Evolutionary conservation across 2,797 vertebrate genomes (phyloP), one percentile per base, ranked within the genome.

Genomic region (Lacerta agilis): DNA sequence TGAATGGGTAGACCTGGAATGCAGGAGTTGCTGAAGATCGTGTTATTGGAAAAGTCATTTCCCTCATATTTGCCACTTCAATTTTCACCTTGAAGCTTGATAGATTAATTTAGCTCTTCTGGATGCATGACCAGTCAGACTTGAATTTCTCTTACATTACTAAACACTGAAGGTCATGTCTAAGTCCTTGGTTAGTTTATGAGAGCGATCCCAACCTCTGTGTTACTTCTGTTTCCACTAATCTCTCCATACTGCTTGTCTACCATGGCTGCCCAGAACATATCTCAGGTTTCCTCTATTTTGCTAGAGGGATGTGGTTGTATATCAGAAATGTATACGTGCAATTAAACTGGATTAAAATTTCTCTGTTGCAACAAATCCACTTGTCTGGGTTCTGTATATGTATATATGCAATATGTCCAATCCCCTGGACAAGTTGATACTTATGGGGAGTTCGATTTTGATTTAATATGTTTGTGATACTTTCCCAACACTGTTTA

Each of bases 21-120:
- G 29, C 77, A 58, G 55, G 23, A 85, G 55, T 41, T 49, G 25
- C 55, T 66, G 66, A 49, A 72, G 58, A 76, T 27, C 25, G 5
- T 43, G 15, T 1, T 1, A 90, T 49, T 90, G 85, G 49, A 77
- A 77, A 90, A 85, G 89, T 67, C 69, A 91, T 13, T 38, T 43
- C 33, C 71, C 71, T 90, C 89, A 80, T 82, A 67, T 86, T 82
- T 91, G 3, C 11, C 84, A 69, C 82, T 66, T 89, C 33, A 67
- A 76, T 7, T 90, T 85, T 89, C 88, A 79, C 29, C 91, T 91
- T 89, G 72, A 10, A 73, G 1, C n/a, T 88, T 79, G 55, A 87
- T 88, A 13, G 87, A 91, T 91, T 82, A 91, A 86, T 89, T 92
- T 91, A 38, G 38, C 71, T 91, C 8, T 88, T 90, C 38, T 83